Conservation (phyloP, 2,888 invertebrate genomes). For the Coremacera marginata region DNA sequence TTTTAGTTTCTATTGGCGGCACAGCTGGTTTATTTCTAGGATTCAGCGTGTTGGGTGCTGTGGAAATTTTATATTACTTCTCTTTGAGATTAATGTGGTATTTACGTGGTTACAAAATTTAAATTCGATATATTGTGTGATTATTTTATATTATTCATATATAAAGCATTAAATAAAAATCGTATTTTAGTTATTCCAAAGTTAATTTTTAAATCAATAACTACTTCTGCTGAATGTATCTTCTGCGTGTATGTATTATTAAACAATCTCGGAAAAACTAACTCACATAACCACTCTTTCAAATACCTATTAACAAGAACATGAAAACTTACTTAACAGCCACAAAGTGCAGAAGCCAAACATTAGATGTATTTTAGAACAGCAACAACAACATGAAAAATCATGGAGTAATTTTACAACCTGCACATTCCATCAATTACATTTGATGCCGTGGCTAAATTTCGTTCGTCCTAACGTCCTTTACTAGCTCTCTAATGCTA, state of each 20-base stretch:
- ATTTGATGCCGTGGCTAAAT: background rate
- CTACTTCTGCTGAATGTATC: background rate
- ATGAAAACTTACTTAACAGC: slow-evolving; percentile 24
- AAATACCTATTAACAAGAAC: slow-evolving; percentile 8
- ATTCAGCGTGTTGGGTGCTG: slow-evolving; percentile 81
- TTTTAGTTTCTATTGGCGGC: slow-evolving; percentile 80
- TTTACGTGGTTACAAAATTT: slow-evolving; percentile 58
- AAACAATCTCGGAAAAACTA: background rate
- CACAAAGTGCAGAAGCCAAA: slow-evolving; percentile 10
- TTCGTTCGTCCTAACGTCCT: background rate
- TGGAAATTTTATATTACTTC: slow-evolving; percentile 81
- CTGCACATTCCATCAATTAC: slow-evolving; percentile 17
- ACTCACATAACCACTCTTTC: background rate
- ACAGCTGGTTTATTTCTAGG: slow-evolving; percentile 84
- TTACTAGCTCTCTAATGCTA: background rate
- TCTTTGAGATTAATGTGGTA: slow-evolving; percentile 77
- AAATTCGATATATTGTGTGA: background rate
- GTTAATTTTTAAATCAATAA: background rate
- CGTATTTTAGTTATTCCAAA: background rate
- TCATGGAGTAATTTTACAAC: background rate
- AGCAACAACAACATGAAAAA: background rate
- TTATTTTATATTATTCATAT: background rate
- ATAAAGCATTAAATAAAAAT: background rate
- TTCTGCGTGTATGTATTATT: background rate
- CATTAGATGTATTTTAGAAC: background rate